A percentile compares a stretch with the other conserved stretches of the same genome.
These are phyloP conservation scores for Syngnathus acus DNA, from an alignment of 2,797 vertebrate genomes.

Conservation along the genomic window DNA sequence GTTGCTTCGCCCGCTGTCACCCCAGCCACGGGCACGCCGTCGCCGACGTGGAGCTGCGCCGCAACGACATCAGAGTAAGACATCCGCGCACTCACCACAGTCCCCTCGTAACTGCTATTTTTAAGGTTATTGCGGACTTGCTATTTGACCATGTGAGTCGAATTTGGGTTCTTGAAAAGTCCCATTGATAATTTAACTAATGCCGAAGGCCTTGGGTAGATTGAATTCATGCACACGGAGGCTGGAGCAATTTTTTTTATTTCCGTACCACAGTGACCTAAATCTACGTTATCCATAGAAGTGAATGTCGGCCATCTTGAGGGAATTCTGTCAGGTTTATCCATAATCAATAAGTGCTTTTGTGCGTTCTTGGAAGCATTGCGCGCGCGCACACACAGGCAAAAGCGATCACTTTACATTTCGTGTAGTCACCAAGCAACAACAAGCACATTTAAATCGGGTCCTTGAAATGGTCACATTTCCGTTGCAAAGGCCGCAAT, in stretches of 20 bases:
- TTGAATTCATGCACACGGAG: too few species aligned
- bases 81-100: background rate
- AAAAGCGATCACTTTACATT: background rate
- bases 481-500: slow-evolving; percentile 17
- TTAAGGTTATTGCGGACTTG: too few species aligned
- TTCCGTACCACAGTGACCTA: too few species aligned
- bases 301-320: background rate
- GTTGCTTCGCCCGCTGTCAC: slow-evolving; percentile 95
- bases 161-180: too few species aligned
- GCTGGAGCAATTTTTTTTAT: too few species aligned
- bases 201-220: too few species aligned
- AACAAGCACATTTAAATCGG: background rate
- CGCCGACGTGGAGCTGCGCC: slow-evolving; percentile 93
- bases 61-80: slow-evolving; percentile 96
- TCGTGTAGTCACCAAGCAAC: background rate
- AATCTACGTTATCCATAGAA: too few species aligned
- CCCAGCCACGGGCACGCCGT: slow-evolving; percentile 95
- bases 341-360: slow-evolving; percentile 22
- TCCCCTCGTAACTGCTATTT: too few species aligned
- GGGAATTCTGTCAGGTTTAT: slow-evolving; percentile 3
- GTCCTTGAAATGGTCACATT: slow-evolving; percentile 12
- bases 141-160: too few species aligned
- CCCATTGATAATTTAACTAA: too few species aligned
- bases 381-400: background rate
- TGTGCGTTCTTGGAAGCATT: background rate